phyloP scores from a whole-genome alignment of 2,113 vertebrate species.

The Hippocampus guttulatus region DNA sequence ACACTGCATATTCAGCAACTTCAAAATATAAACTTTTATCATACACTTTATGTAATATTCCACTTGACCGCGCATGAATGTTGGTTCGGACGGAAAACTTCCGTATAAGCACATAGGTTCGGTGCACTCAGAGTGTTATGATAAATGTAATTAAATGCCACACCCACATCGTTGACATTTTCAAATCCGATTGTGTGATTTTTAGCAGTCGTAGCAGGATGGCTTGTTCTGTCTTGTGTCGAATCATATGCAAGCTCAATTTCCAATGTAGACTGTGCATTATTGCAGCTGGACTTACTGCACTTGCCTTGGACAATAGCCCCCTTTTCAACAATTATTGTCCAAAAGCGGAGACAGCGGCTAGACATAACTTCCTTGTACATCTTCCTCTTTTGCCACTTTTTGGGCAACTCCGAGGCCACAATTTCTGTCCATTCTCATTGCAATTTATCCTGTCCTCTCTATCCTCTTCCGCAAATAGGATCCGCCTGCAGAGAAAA shows the following conservation, averaged over 20 bases:
- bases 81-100: not conserved
- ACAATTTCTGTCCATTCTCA: conserved; percentile 4
- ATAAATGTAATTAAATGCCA: not conserved
- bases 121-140: not conserved
- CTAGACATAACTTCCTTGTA: conserved; percentile 37
- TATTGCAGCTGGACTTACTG: conserved; percentile 1
- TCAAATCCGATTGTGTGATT: not conserved
- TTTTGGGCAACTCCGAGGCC: conserved; percentile 3
- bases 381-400: conserved; percentile 39
- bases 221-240: not conserved
- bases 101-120: not conserved
- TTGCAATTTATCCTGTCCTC: conserved; percentile 33
- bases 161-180: not conserved
- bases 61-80: not conserved
- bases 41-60: not conserved
- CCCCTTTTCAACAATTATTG: not conserved
- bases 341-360: not conserved
- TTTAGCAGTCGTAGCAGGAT: not conserved
- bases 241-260: not conserved
- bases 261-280: not conserved
- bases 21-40: not conserved
- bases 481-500: conserved; percentile 48
- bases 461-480: conserved; percentile 31
- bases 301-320: not conserved
- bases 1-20: not conserved